Base-by-base conservation (phyloP, 23 tunicate genomes). In the Styela plicata region DNA sequence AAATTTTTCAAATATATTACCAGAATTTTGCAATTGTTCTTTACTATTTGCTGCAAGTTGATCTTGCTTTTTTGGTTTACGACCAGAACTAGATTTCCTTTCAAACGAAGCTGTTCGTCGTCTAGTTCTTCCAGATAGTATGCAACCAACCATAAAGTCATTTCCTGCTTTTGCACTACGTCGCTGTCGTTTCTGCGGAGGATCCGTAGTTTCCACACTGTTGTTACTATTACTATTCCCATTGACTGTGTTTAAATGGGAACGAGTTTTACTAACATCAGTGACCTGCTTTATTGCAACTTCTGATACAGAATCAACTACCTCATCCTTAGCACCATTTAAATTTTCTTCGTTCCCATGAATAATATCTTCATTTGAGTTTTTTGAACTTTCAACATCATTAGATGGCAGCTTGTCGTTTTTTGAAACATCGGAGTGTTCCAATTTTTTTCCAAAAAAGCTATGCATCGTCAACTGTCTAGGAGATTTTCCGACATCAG, bases 111-210 rank as follows among this genome's bases (percentile, higher is more conserved):
- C 52, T 2, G 73, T 52, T 33, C 69, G 63, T 18, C 84, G 84
- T 19, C 53, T 69, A 29, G 75, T 36, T 23, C 80, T 78, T 17
- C 79, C 52, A 21, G 84, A 90, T 52, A 90, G 52, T 16, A 90
- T 24, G 36, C 95, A 90, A 32, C 95, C 84, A 24, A 87, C 89
- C 31, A 90, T 89, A 74, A 90, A 90, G 80, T 90, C 84, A 20
- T 85, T 86, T 7, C 95, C 95, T 21, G 89, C 95, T 44, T 83
- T 85, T 21, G 95, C 95, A 52, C 86, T 81, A n/a, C 89, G 79
- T 10, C 95, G 82, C 53, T 87, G 79, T 24, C 69, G 83, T 61
- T 90, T 85, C 21, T 83, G 79, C 33, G 74, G 74, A 0, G 22
- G 34, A 31, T 73, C 68, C 23, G 53, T 36, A 2, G 80, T 61